phyloP scores from a whole-genome alignment of 2,113 vertebrate genomes.

The Elachura formosa region DNA sequence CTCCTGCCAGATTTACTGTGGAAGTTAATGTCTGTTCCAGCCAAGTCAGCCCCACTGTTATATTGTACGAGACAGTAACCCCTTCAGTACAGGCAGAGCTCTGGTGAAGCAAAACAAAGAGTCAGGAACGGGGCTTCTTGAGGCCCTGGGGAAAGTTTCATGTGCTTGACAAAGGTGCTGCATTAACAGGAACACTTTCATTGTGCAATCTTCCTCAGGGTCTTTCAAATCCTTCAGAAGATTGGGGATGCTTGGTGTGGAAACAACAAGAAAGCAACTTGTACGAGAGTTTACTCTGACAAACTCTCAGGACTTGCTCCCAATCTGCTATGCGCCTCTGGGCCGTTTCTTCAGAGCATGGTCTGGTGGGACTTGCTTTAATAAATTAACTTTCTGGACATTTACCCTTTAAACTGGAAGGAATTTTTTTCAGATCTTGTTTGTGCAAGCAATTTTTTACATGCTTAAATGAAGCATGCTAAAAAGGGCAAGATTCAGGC shows the following conservation, averaged over 20 bases:
- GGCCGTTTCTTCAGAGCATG: not conserved
- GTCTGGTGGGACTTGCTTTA: constrained; percentile 6
- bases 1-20: constrained; percentile 73
- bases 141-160: not conserved
- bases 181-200: not conserved
- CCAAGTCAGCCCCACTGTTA: constrained; percentile 61
- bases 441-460: constrained; percentile 2
- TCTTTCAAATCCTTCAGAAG: not conserved
- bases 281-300: not conserved
- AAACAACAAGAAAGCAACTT: not conserved
- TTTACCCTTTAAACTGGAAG: not conserved
- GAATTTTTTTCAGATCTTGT: not conserved
- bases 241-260: not conserved
- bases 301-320: not conserved
- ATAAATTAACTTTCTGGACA: not conserved
- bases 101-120: constrained; percentile 32
- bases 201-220: not conserved
- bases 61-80: constrained; percentile 65
- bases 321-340: not conserved
- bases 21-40: constrained; percentile 71
- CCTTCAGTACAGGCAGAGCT: constrained; percentile 55
- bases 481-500: not conserved
- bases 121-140: not conserved
- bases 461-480: not conserved
- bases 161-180: not conserved